phyloP scores from a whole-genome alignment of 2,113 vertebrate genomes.

The Oreochromis spilurus region DNA sequence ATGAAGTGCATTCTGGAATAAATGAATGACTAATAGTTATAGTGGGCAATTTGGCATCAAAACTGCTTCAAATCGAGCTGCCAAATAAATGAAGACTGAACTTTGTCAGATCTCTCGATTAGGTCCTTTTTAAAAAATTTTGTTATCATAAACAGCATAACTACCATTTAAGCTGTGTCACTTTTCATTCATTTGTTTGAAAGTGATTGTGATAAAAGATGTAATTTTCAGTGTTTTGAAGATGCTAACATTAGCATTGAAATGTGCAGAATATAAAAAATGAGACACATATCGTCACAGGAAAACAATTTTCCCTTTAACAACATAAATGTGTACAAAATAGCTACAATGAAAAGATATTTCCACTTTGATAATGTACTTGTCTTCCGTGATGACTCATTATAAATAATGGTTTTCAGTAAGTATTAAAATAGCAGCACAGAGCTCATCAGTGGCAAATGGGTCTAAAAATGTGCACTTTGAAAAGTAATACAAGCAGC shows the following conservation, averaged over 20 bases:
- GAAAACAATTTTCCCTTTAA: conserved; percentile 24
- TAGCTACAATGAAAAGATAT: conserved; percentile 33
- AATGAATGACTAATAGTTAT: not conserved
- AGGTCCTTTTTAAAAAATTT: not conserved
- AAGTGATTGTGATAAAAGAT: not conserved
- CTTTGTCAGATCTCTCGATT: conserved; percentile 13
- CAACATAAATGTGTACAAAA: conserved; percentile 11
- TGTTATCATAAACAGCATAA: not conserved
- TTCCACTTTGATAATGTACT: conserved; percentile 35
- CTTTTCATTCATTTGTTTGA: not conserved
- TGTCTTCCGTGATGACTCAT: conserved; percentile 37
- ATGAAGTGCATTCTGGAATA: conserved; percentile 5
- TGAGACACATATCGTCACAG: conserved; percentile 11
- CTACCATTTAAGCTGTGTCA: not conserved
- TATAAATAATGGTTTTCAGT: conserved; percentile 48
- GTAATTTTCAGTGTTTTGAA: conserved; percentile 6
- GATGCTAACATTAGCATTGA: conserved; percentile 17
- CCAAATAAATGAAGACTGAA: not conserved
- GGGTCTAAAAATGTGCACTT: conserved; percentile 29
- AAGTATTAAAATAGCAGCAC: conserved; percentile 43
- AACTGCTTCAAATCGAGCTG: not conserved
- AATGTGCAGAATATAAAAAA: conserved; percentile 34
- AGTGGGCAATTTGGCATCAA: not conserved
- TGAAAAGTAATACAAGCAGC: conserved; percentile 12
- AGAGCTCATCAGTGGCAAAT: conserved; percentile 47